These are phyloP conservation scores for Tapirus indicus DNA, from an alignment of 2,797 vertebrate species.

Conservation along the genomic window DNA sequence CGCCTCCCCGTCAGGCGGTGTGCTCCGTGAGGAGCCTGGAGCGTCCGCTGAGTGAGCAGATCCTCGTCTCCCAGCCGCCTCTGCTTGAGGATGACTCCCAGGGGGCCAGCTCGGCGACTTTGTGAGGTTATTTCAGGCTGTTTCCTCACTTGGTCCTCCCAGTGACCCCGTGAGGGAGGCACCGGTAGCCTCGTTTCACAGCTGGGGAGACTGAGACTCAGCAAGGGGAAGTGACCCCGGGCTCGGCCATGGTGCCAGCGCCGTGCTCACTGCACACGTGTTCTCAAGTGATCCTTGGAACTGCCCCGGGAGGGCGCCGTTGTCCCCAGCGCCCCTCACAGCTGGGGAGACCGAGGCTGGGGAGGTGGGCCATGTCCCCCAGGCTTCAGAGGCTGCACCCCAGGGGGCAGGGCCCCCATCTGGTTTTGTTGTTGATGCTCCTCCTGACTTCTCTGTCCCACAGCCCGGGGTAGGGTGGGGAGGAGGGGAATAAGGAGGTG, in stretches of 20 bases:
- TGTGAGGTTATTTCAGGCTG: not conserved
- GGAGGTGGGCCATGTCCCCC: not conserved
- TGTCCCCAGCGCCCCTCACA: not conserved
- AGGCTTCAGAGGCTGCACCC: not conserved
- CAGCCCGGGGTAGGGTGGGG: not conserved
- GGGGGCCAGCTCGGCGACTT: rapidly evolving
- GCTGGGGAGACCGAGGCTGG: not conserved
- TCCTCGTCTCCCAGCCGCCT: not conserved
- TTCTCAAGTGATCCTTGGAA: no score
- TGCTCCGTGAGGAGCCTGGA: not conserved
- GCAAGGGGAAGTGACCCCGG: no score
- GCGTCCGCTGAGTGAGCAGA: rapidly evolving
- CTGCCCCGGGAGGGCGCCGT: no score
- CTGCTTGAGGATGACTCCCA: not conserved
- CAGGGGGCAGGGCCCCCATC: not conserved
- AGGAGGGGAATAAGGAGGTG: not conserved
- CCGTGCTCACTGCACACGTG: not conserved
- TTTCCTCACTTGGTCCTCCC: not conserved
- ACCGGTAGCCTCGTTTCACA: not conserved
- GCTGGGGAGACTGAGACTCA: not conserved
- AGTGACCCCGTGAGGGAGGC: not conserved
- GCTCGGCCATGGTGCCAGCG: no score
- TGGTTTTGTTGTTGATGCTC: no score
- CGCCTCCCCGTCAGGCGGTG: not conserved
- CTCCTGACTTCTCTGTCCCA: no score